A percentile compares a stretch with the other conserved stretches of the same genome.
Evolutionary conservation across 2,113 vertebrate genomes (phyloP).

Genomic region (Phainopepla nitens): DNA sequence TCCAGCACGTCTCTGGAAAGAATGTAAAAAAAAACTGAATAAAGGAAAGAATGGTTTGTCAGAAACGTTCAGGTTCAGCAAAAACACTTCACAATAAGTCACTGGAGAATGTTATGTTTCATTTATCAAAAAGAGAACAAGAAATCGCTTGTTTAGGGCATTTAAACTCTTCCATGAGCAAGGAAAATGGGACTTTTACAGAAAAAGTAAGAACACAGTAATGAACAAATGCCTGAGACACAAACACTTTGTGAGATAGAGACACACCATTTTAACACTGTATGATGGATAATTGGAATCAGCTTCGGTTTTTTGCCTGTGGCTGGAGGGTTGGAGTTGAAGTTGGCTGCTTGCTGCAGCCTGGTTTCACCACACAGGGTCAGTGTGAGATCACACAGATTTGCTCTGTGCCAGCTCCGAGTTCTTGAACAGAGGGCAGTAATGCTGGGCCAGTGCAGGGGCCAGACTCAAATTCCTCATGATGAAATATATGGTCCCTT

Average conservation of each 20-base stretch:
- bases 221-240: not conserved
- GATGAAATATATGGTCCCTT: rapidly evolving
- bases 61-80: not conserved
- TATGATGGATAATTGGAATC: not conserved
- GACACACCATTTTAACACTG: not conserved
- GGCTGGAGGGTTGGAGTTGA: not conserved
- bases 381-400: not conserved
- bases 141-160: not conserved
- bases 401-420: not conserved
- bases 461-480: not conserved
- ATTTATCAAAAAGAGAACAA: not conserved
- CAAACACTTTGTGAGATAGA: not conserved
- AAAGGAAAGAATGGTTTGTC: not conserved
- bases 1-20: not conserved
- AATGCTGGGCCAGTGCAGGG: not conserved
- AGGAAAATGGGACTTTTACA: not conserved
- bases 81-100: not conserved
- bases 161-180: not conserved
- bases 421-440: too few relatives aligned
- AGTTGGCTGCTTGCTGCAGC: not conserved
- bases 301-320: not conserved
- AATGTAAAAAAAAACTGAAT: not conserved
- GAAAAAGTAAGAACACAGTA: not conserved
- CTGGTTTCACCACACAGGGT: not conserved
- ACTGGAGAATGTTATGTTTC: not conserved